Evolutionary conservation across 2,888 invertebrate species (phyloP), one percentile per base, ranked within the genome.

Genomic region (Rhagium mordax): DNA sequence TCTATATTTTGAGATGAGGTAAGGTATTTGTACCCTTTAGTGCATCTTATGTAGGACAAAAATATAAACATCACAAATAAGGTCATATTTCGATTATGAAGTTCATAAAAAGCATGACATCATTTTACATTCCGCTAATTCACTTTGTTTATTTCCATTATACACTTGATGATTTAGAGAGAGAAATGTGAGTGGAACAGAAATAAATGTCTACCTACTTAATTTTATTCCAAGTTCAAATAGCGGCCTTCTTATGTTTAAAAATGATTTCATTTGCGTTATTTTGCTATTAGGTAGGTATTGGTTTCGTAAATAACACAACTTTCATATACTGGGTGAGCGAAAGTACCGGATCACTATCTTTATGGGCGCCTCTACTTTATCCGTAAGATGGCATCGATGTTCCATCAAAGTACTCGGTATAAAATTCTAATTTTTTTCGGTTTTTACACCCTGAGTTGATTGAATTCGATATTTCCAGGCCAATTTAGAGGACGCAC

Each of bases 51-150:
- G 7, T 20, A 51, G 2, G 8, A 20, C n/a, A 24, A 53, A 21
- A 8, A 21, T 53, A 33, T 20, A 62, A 20, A 8, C 48, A 4
- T 21, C 1, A 55, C 55, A 21, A 20, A 47, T 47, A 62, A 48
- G 61, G 48, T 62, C 61, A 47, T 48, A 62, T 62, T 62, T 48
- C 6, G 61, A 24, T 47, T 20, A 47, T 48, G 20, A 21, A 47
- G 61, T 62, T 62, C 48, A 48, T 62, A 62, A 62, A 62, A 62
- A 48, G 48, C 24, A 47, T 62, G 61, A 62, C 61, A 62, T 62
- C 61, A 62, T 48, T 62, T 21, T 47, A 41, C 20, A 62, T 62
- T 48, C 47, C 48, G 21, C 21, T 62, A 48, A 62, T 62, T 62
- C 21, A 48, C n/a, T 62, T 62, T 62, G 61, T 55, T 55, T 55